Base-by-base conservation (phyloP, 1,140 invertebrate species). In the Paraescarpia echinospica region DNA sequence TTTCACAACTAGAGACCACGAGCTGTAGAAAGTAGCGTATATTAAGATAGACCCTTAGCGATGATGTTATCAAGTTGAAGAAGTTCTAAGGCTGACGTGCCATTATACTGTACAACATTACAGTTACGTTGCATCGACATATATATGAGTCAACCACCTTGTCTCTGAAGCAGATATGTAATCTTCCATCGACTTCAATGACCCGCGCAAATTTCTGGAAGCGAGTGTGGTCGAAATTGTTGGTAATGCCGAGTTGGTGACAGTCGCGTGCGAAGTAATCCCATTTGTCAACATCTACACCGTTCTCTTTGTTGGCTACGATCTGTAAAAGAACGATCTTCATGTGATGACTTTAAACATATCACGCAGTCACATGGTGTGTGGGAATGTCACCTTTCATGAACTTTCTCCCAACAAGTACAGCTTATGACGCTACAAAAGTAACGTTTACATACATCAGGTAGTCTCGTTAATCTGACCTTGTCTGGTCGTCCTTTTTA, bases 231-330 rank as follows among this genome's bases (percentile, higher is more conserved):
- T 96, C 96, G 95, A 97, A 97, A 35, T 94, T 94, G 90, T 95
- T 96, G 34, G 94, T 94, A 1, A 97, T 94, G 18, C 97, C 97
- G 6, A 97, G 93, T 93, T 96, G 95, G 88, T 96, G 95, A 35
- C 96, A 96, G 94, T 98, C 97, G 92, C 97, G 95, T 27, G 97
- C 95, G 90, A 98, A 96, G 94, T 98, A 98, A 94, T 98, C 97
- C 96, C 96, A 97, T 95, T 97, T 97, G 95, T 98, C 97, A 8
- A 98, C 97, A 96, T 98, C 97, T 41, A 97, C 96, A 33, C 97
- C 97, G 93, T 96, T 97, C 27, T 96, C 94, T 92, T 97, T 96
- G 94, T 98, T 98, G 35, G 96, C 96, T 0, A 98, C 97, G 93
- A 98, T 97, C 97, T 97, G 93, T n/a, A 95, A 94, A 91, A 48